A percentile compares a stretch with the other conserved stretches of the same genome.
Evolutionary conservation across 2,888 invertebrate species (phyloP).

Genomic region (Volucella bombylans): DNA sequence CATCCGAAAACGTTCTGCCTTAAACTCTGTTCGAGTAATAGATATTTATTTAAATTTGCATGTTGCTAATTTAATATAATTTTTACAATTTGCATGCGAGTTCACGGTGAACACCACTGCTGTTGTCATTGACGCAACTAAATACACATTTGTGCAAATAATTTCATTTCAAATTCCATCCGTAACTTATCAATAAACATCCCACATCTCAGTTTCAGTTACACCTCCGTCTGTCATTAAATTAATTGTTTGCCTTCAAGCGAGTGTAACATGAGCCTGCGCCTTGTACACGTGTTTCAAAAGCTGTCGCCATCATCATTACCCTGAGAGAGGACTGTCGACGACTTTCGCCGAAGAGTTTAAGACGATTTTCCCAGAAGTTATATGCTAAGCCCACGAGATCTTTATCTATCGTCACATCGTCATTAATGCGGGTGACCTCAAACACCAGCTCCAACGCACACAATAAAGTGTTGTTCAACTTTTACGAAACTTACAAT

Average conservation of each 20-base stretch:
- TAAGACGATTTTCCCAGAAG: constrained; percentile 42
- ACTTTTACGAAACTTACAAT: not conserved
- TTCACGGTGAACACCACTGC: not conserved
- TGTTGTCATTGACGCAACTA: constrained; percentile 28
- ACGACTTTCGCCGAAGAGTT: constrained; percentile 12
- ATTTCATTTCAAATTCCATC: constrained; percentile 10
- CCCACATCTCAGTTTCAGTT: constrained; percentile 38
- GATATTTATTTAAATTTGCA: too few species aligned
- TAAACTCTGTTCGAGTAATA: too few species aligned
- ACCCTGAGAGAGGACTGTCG: constrained; percentile 14
- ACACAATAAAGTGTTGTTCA: constrained; percentile 63
- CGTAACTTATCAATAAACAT: constrained; percentile 18
- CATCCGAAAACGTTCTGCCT: too few species aligned
- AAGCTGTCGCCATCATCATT: constrained; percentile 10
- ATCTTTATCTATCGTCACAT: not conserved
- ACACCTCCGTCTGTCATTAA: constrained; percentile 57
- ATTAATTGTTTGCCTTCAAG: constrained; percentile 49
- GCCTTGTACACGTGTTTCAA: constrained; percentile 9
- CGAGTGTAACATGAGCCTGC: constrained; percentile 5
- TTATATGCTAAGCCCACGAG: not conserved
- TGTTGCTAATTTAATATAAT: not conserved
- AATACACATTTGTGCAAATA: constrained; percentile 1
- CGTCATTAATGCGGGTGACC: constrained; percentile 60
- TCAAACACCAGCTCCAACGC: constrained; percentile 2
- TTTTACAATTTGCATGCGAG: not conserved